Conservation (phyloP, 2,113 vertebrate species). For the Silurus meridionalis region DNA sequence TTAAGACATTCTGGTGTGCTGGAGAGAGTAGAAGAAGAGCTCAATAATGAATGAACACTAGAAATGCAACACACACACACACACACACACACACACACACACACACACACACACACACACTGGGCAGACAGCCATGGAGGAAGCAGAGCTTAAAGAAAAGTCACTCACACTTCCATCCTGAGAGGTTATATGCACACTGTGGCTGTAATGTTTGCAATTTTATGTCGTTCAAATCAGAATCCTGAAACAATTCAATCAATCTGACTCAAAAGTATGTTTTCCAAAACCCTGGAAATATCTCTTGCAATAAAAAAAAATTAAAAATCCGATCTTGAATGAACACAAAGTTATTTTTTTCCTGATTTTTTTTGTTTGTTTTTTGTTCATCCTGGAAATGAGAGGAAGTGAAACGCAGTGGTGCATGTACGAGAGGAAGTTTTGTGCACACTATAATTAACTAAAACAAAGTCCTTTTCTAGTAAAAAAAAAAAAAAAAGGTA, state of each 20-base stretch:
- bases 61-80: conserved; percentile 20
- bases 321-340: not conserved
- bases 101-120: conserved; percentile 21
- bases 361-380: not conserved
- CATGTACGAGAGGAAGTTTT: no score
- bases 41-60: conserved; percentile 52
- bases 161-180: not conserved
- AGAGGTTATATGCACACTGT: not conserved
- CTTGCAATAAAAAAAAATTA: not conserved
- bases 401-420: not conserved
- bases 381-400: not conserved
- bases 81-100: conserved; percentile 25
- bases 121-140: conserved; percentile 15
- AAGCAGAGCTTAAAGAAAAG: conserved; percentile 3
- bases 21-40: conserved; percentile 25
- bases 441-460: no score
- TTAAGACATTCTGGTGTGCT: conserved; percentile 41
- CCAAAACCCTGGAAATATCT: not conserved
- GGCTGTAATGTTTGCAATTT: not conserved
- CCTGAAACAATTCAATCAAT: not conserved
- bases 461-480: no score
- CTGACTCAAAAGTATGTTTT: not conserved
- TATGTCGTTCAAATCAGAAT: not conserved
- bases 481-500: no score
- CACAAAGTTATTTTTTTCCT: not conserved